Percentiles rank a stretch among this genome's conserved stretches.
Evolutionary conservation across 2,888 invertebrate species (phyloP).

Genomic region (Gerris lacustris): DNA sequence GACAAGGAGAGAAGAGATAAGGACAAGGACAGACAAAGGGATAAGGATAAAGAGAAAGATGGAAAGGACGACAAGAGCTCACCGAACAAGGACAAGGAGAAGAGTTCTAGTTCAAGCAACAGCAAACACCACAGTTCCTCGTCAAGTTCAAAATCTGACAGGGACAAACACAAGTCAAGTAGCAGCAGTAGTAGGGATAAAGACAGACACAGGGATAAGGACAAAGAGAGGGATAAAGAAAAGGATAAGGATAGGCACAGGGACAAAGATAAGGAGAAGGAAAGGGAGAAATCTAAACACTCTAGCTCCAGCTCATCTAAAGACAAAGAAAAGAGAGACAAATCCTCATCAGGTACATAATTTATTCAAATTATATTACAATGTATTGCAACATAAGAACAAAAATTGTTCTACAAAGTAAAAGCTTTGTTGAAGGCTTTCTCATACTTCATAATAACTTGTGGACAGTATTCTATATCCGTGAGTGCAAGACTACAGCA

Average conservation of each 20-base stretch:
- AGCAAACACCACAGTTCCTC: conserved; percentile 31
- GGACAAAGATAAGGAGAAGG: conserved; percentile 30
- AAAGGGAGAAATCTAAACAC: conserved; percentile 34
- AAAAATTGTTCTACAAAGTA: background rate
- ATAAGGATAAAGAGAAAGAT: conserved; percentile 40
- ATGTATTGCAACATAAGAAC: no score
- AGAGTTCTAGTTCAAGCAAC: conserved; percentile 36
- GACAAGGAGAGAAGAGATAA: conserved; percentile 41
- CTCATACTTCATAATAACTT: background rate
- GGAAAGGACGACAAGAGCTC: conserved; percentile 34
- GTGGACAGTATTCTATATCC: no score
- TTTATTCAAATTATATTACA: no score
- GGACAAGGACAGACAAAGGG: conserved; percentile 38
- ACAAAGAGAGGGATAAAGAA: conserved; percentile 36
- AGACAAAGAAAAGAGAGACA: conserved; percentile 35
- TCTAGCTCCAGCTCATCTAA: conserved; percentile 35
- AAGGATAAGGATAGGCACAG: conserved; percentile 33
- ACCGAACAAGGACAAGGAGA: conserved; percentile 45
- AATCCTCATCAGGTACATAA: background rate
- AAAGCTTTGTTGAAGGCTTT: background rate
- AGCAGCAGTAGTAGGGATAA: background rate
- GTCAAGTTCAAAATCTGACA: conserved; percentile 34
- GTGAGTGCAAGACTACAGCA: no score
- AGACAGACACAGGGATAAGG: conserved; percentile 22
- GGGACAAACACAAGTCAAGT: conserved; percentile 23